phyloP scores from a whole-genome alignment of 2,888 invertebrate species.

The Melanostoma mellinum region DNA sequence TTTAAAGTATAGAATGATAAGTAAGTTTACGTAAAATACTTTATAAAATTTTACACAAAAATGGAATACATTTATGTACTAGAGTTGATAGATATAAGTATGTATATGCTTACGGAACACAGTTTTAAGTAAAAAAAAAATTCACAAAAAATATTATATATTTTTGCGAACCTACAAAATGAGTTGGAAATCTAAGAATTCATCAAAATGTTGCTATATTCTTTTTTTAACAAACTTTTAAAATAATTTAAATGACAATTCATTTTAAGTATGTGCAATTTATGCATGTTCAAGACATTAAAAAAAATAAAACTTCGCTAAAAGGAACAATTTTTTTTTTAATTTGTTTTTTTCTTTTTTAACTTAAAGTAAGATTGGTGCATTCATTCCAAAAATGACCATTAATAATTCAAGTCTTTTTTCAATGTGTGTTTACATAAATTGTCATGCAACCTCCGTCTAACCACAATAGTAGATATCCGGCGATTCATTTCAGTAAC shows the following conservation, averaged over 20 bases:
- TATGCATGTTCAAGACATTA: background rate
- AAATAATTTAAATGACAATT: background rate
- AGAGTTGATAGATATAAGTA: slow-evolving; percentile 27
- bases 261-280: background rate
- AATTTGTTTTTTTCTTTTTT: slow-evolving; percentile 11
- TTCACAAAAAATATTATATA: slow-evolving; percentile 22
- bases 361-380: background rate
- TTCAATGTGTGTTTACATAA: slow-evolving; percentile 5
- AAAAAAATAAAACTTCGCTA: background rate
- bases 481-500: slow-evolving; percentile 24
- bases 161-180: slow-evolving; percentile 2
- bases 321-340: slow-evolving; percentile 39
- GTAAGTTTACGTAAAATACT: slow-evolving; percentile 32
- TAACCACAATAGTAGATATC: slow-evolving; percentile 18
- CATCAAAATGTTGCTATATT: slow-evolving; percentile 9
- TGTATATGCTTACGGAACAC: slow-evolving; percentile 5
- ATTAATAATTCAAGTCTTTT: slow-evolving; percentile 45
- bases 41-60: slow-evolving; percentile 53
- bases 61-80: background rate
- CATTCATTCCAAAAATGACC: slow-evolving; percentile 2
- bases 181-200: background rate
- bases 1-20: slow-evolving; percentile 27
- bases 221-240: too few species aligned
- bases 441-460: slow-evolving; percentile 27
- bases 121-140: slow-evolving; percentile 2